A percentile compares a stretch with the other conserved stretches of the same genome.
These are phyloP conservation scores for Fregata magnificens DNA, from an alignment of 2,113 vertebrate species.

Conservation along the genomic window DNA sequence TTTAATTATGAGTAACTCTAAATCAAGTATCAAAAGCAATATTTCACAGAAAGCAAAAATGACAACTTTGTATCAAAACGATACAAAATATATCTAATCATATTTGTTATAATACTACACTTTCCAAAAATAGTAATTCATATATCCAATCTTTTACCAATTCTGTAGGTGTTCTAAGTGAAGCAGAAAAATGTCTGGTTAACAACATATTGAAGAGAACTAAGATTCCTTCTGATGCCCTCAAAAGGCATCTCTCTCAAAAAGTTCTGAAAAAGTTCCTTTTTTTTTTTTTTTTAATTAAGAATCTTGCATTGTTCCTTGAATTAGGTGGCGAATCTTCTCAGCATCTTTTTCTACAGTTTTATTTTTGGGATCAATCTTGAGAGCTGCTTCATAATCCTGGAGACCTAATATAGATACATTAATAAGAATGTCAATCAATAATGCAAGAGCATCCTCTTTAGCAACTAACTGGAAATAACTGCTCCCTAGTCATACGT, in stretches of 20 bases:
- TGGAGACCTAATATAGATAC: conserved; percentile 80
- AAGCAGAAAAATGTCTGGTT: background rate
- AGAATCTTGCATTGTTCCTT: conserved; percentile 65
- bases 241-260: background rate
- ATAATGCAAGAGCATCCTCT: background rate
- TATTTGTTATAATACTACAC: background rate
- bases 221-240: background rate
- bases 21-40: background rate
- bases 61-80: background rate
- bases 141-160: background rate
- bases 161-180: background rate
- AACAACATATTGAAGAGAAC: background rate
- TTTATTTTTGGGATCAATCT: conserved; percentile 82
- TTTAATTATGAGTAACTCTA: background rate
- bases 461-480: background rate
- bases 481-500: background rate
- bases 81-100: background rate
- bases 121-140: background rate
- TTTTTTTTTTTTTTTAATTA: background rate
- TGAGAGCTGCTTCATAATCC: conserved; percentile 92
- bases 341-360: conserved; percentile 81
- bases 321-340: conserved; percentile 83
- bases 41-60: background rate
- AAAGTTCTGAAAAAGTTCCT: background rate
- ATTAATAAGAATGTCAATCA: background rate